Percentiles rank a stretch among this genome's conserved stretches.
Conservation (phyloP, 2,113 vertebrate species). For the Pollachius pollachius region DNA sequence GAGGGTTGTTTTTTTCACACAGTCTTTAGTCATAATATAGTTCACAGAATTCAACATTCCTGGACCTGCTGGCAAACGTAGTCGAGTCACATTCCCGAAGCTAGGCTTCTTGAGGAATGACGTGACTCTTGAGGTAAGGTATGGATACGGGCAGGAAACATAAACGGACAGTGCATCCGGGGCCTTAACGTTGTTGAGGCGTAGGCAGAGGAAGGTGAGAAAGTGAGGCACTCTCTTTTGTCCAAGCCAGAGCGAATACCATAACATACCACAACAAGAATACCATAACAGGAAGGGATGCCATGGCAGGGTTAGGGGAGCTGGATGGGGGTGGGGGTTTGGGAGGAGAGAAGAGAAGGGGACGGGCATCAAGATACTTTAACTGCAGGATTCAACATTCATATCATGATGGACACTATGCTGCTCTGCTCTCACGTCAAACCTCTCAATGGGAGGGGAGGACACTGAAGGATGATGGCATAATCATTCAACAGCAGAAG, state of each 20-base stretch:
- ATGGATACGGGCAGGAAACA: neutral
- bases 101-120: neutral
- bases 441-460: neutral
- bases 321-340: neutral
- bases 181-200: neutral
- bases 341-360: neutral
- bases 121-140: neutral
- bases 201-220: neutral
- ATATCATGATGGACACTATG: too few relatives aligned
- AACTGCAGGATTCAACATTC: too few relatives aligned
- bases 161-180: neutral
- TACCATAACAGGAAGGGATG: neutral
- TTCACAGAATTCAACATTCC: neutral
- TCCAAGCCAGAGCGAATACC: too few relatives aligned
- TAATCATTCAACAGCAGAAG: neutral
- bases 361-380: too few relatives aligned
- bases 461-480: neutral
- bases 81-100: neutral
- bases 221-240: neutral
- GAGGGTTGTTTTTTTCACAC: neutral
- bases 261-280: neutral
- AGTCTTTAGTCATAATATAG: neutral
- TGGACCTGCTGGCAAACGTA: neutral
- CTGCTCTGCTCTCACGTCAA: too few relatives aligned
- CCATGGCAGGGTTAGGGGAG: neutral